Conservation (phyloP, 2,113 vertebrate species). For the Alethe diademata region DNA sequence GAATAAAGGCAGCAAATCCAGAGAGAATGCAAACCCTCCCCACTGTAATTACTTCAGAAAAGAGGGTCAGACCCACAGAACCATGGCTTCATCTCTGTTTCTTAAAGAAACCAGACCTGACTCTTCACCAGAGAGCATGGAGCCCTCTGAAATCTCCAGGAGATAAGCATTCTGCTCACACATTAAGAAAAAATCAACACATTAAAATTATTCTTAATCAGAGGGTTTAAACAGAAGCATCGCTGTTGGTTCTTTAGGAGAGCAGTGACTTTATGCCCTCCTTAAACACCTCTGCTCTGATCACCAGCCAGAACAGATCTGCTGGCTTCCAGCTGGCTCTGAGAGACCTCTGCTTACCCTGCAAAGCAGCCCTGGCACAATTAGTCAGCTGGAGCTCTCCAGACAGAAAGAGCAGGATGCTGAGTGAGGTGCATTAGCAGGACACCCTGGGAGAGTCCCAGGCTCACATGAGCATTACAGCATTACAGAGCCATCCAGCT, state of each 20-base stretch:
- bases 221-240: not conserved
- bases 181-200: not conserved
- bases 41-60: not conserved
- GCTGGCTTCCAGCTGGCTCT: not conserved
- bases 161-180: not conserved
- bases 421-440: not conserved
- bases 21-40: not conserved
- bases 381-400: not conserved
- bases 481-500: not conserved
- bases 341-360: not conserved
- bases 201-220: not conserved
- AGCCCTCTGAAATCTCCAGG: not conserved
- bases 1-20: not conserved
- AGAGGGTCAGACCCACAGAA: not conserved
- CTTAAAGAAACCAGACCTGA: not conserved
- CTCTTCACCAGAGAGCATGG: not conserved
- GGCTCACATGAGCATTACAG: not conserved
- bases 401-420: not conserved
- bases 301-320: not conserved
- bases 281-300: not conserved
- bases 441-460: not conserved
- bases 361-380: not conserved
- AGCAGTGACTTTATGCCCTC: not conserved
- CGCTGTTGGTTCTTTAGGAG: not conserved
- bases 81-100: not conserved